Base-by-base conservation (phyloP, 2,113 vertebrate species). In the Podocnemis expansa region DNA sequence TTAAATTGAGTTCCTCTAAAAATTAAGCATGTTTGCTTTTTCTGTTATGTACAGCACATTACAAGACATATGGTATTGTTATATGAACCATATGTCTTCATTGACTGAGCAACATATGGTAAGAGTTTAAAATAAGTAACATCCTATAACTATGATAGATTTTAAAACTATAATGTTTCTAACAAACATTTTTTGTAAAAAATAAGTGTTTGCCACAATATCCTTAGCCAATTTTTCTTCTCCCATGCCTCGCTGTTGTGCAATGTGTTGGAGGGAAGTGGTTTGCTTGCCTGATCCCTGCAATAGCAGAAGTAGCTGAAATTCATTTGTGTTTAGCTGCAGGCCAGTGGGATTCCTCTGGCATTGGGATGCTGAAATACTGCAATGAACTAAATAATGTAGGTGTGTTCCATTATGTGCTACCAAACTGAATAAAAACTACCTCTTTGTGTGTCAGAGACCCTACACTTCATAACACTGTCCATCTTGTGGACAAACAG, bases 71-170 rank as follows among this genome's bases (percentile, higher is more conserved):
- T 96, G 96, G 90, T 73, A 94, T 92, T 94, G 21, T 79, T 97
- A 88, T 92, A 76, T 83, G 82, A 97, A 92, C 85, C 97, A 91
- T 98, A 97, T 98, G 97, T 88, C 38, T 94, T 41, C 24, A 88
- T 89, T 21, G 5, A 89, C 88, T 80, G 51, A 27, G 82, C 85
- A 96, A 38, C 95, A 97, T 97, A 97, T 95, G 97, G 89, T 56
- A 96, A 94, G 43, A 90, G 83, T 95, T 97, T 94, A 95, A 97
- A 97, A 93, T 94, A 96, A 97, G 63, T 90, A 97, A 29, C 24
- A 83, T 90, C 91, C 89, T 89, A 97, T 96, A 96, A 78, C 95
- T 91, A 94, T 91, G 38, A 90, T 83, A 12, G 19, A 31, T 2
- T 96, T 95, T 80, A 93, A 95, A 95, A 97, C 51, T 13, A 24